Evolutionary conservation across 2,888 invertebrate species (phyloP).

Genomic region (Bhutanitis thaidina): DNA sequence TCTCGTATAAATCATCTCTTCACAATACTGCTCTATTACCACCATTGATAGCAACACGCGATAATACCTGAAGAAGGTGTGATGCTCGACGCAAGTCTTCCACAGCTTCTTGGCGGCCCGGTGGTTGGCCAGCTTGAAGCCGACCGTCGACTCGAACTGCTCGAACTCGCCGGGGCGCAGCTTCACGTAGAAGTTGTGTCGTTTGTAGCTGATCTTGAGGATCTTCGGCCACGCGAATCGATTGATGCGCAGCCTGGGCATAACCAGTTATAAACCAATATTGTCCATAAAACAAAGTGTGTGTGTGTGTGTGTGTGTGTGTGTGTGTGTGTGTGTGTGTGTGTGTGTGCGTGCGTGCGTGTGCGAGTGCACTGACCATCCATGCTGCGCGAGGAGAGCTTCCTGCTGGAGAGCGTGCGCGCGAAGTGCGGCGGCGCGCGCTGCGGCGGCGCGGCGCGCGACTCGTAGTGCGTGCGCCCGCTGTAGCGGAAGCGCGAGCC

Average conservation of each 20-base stretch:
- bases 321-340: no score
- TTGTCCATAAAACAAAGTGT: no score
- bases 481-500: constrained; percentile 97
- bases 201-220: constrained; percentile 98
- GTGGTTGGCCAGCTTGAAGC: constrained; percentile 96
- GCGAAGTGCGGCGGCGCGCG: constrained; percentile 93
- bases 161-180: constrained; percentile 99
- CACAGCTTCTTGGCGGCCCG: constrained; percentile 97
- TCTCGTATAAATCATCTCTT: no score
- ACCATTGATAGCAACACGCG: no score
- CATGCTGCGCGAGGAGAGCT: constrained; percentile 41
- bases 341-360: no score
- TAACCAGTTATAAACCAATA: no score
- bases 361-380: no score
- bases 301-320: no score
- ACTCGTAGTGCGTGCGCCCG: constrained; percentile 98
- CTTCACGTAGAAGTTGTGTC: constrained; percentile 98
- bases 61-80: constrained; percentile 95
- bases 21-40: no score
- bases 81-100: constrained; percentile 99
- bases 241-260: constrained; percentile 91
- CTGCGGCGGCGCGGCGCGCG: constrained; percentile 92
- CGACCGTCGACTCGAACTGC: constrained; percentile 97
- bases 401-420: constrained; percentile 89
- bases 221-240: constrained; percentile 99